Base-by-base conservation (phyloP, 2,113 vertebrate species). In the Corythornis cristatus region DNA sequence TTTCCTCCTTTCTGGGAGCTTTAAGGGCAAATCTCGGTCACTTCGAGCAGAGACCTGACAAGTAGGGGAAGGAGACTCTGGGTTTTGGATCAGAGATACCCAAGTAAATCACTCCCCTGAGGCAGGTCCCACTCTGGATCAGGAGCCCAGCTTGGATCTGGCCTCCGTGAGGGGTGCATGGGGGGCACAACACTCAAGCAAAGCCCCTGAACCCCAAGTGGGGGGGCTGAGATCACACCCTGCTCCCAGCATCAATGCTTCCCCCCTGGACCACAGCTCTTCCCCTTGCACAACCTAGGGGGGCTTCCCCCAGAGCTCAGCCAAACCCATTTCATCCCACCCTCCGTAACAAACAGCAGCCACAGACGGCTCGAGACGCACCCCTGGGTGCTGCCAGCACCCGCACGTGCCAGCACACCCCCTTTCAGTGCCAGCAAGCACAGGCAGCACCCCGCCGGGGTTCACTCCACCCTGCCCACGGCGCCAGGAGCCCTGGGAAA, bases 401-500 rank as follows among this genome's bases (percentile, higher is more conserved):
- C 83, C 19, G 22, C 93, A 80, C 79, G 87, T 88, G 93, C 95
- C 54, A n/a, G 68, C 54, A 43, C 86, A 45, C 83, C 51, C 79
- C 57, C 45, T 71, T 37, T 10, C 56, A 13, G 11, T 33, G 56
- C 79, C 29, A 7, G 57, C 87, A 93, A 95, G 94, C 94, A 95
- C 92, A 5, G 89, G 78, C 91, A 95, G 28, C 33, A 48, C 80
- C 73, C 70, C 5, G 31, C 25, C 56, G 42, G 73, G 85, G 75
- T 67, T 62, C 45, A 28, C 93, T 91, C 88, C 86, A 93, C 94
- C 90, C 88, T 88, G 92, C 80, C 77, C 56, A 10, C 57, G 93
- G 86, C 76, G 86, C 87, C 82, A 64, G 82, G 4, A 81, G 91
- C 92, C 90, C 25, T 84, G 90, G 94, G 95, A 94, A 95, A 89